Percentiles rank a stretch among this genome's conserved stretches.
These are phyloP conservation scores for Nebria ingens DNA, from an alignment of 1,140 invertebrate genomes.

Conservation along the genomic window DNA sequence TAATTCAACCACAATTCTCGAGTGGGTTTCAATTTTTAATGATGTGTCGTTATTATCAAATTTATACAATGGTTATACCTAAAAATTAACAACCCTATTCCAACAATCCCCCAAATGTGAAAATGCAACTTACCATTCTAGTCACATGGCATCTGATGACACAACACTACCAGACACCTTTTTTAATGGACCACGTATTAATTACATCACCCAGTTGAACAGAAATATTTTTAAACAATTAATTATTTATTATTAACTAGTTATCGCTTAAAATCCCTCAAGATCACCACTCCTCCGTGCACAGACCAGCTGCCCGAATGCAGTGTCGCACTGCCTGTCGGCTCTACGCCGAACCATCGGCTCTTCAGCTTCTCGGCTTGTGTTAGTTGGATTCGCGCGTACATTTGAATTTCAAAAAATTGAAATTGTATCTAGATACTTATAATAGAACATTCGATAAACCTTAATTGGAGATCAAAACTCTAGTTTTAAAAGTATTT, in stretches of 20 bases:
- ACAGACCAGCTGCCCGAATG: slow-evolving; percentile 2
- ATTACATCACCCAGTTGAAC: background rate
- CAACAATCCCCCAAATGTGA: background rate
- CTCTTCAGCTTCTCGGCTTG: too few relatives aligned
- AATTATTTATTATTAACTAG: background rate
- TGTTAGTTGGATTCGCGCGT: too few relatives aligned
- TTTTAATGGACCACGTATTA: background rate
- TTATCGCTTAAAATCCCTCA: background rate
- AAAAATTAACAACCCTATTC: background rate
- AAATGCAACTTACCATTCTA: background rate
- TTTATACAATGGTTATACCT: too few relatives aligned
- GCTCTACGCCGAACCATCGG: background rate
- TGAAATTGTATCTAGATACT: too few relatives aligned
- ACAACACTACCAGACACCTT: background rate
- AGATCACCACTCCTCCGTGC: slow-evolving; percentile 6
- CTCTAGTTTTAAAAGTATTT: too few relatives aligned
- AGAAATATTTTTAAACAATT: background rate
- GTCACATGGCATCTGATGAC: background rate
- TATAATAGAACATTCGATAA: too few relatives aligned
- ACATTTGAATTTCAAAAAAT: background rate
- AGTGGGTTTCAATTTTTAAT: too few relatives aligned
- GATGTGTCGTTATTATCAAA: too few relatives aligned
- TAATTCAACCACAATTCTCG: too few relatives aligned
- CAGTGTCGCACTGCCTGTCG: background rate
- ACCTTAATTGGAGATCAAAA: too few relatives aligned